Evolutionary conservation across 2,113 vertebrate genomes (phyloP).

Genomic region (Anoplopoma fimbria): DNA sequence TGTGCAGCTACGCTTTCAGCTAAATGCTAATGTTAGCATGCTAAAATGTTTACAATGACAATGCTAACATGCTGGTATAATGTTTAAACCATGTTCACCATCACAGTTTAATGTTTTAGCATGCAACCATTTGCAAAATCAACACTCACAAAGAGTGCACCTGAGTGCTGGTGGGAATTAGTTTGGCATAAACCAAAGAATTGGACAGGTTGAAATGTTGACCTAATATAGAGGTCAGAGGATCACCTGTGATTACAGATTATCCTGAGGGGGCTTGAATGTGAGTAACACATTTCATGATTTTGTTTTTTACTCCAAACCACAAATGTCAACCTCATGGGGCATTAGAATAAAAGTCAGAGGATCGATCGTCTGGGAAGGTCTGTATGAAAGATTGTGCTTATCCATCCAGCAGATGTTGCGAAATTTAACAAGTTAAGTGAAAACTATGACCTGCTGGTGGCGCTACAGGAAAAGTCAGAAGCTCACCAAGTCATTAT

Average conservation of each 20-base stretch:
- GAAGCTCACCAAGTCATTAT: background rate
- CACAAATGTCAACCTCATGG: background rate
- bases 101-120: background rate
- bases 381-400: background rate
- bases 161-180: background rate
- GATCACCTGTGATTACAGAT: background rate
- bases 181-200: background rate
- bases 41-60: background rate
- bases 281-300: background rate
- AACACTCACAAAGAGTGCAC: background rate
- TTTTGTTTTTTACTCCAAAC: slow-evolving; percentile 3
- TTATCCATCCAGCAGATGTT: background rate
- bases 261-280: background rate
- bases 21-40: background rate
- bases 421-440: background rate
- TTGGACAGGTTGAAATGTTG: background rate
- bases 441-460: background rate
- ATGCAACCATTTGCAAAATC: background rate
- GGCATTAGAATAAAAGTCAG: background rate
- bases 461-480: background rate
- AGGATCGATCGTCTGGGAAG: background rate
- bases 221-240: background rate
- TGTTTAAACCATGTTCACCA: background rate
- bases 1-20: too few relatives aligned
- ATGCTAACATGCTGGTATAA: background rate